Evolutionary conservation across 2,888 invertebrate genomes (phyloP).

Genomic region (Trissolcus brochymenae): DNA sequence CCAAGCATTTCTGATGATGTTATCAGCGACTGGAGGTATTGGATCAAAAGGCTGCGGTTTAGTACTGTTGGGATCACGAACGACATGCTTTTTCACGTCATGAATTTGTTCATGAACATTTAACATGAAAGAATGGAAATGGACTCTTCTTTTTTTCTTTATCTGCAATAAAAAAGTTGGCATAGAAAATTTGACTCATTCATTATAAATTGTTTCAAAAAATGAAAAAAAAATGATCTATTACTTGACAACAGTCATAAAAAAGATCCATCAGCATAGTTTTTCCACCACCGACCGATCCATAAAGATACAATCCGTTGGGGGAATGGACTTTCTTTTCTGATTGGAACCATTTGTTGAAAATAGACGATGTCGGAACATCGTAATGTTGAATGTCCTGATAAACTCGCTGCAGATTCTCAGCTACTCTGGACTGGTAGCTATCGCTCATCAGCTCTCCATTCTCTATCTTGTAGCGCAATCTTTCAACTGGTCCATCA

Average conservation of each 20-base stretch:
- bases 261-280: conserved; percentile 99
- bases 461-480: conserved; percentile 79
- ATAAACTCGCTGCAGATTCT: conserved; percentile 84
- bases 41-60: conserved; percentile 91
- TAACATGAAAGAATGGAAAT: conserved; percentile 98
- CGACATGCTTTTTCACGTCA: conserved; percentile 84
- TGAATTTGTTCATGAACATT: conserved; percentile 95
- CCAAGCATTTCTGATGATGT: conserved; percentile 91
- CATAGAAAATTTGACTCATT: neutral
- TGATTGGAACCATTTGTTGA: conserved; percentile 76
- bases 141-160: conserved; percentile 87
- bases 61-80: conserved; percentile 77
- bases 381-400: conserved; percentile 80
- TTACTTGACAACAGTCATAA: conserved; percentile 85
- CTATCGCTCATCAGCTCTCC: conserved; percentile 82
- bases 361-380: conserved; percentile 77
- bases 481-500: conserved; percentile 77
- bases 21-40: conserved; percentile 93
- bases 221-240: conserved; percentile 1
- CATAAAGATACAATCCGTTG: conserved; percentile 91
- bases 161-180: conserved; percentile 76
- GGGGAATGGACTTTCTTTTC: conserved; percentile 78
- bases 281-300: conserved; percentile 96
- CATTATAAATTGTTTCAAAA: neutral
- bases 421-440: conserved; percentile 84